A percentile compares a stretch with the other conserved stretches of the same genome.
Conservation (phyloP, 2,888 invertebrate genomes). For the Aspidiotus rigidus region DNA sequence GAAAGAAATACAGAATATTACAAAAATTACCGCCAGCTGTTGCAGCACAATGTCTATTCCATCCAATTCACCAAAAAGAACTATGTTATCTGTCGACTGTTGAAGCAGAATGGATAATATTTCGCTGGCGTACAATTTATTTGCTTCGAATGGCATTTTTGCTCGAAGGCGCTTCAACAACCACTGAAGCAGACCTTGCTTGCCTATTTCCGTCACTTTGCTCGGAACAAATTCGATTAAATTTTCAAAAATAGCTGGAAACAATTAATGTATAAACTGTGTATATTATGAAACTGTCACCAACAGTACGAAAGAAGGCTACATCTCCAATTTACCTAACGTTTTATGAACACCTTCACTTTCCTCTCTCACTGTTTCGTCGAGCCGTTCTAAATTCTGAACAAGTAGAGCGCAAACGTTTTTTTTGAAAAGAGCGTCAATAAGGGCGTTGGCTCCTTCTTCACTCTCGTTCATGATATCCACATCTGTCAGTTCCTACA, state of each 20-base stretch:
- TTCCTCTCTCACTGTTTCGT: slow-evolving; percentile 88
- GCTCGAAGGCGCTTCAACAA: slow-evolving; percentile 78
- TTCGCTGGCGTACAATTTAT: slow-evolving; percentile 92
- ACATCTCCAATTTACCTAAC: slow-evolving; percentile 49
- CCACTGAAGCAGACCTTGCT: slow-evolving; percentile 87
- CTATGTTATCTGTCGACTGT: slow-evolving; percentile 71
- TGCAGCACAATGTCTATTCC: slow-evolving; percentile 93
- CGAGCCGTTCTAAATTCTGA: slow-evolving; percentile 85
- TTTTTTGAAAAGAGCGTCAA: slow-evolving; percentile 78
- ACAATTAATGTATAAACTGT: slow-evolving; percentile 29
- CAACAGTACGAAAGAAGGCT: too few species aligned
- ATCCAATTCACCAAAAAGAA: slow-evolving; percentile 79
- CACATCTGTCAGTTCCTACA: slow-evolving; percentile 87
- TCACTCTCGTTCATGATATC: slow-evolving; percentile 91
- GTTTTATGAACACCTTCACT: slow-evolving; percentile 94
- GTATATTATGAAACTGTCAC: neutral
- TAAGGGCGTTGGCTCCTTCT: slow-evolving; percentile 78
- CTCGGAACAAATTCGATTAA: slow-evolving; percentile 82
- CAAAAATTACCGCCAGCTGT: slow-evolving; percentile 67
- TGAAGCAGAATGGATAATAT: slow-evolving; percentile 91
- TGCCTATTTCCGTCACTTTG: slow-evolving; percentile 71
- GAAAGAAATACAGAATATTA: neutral
- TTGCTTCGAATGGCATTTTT: slow-evolving; percentile 85
- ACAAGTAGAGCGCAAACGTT: slow-evolving; percentile 83
- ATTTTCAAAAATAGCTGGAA: slow-evolving; percentile 82